These are phyloP conservation scores for Heteromormyrus szaboi DNA, from an alignment of 2,797 vertebrate genomes.

Conservation along the genomic window DNA sequence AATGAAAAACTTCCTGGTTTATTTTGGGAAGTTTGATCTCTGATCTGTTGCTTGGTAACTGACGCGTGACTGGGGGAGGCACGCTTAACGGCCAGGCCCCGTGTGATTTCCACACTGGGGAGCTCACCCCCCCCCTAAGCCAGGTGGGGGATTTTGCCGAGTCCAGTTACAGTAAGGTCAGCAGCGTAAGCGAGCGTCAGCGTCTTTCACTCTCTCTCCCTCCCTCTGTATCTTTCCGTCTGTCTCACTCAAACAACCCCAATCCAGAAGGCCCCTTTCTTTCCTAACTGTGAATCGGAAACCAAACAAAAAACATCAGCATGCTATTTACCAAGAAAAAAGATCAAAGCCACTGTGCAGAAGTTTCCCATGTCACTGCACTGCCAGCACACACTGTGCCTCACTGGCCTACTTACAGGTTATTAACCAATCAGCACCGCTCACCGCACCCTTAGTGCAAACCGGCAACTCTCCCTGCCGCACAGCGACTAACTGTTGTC, in stretches of 20 bases:
- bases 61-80: neutral
- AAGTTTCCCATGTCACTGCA: neutral
- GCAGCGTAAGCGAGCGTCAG: neutral
- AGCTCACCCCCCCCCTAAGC: no score
- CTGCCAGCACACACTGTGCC: neutral
- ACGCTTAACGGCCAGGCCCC: neutral
- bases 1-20: neutral
- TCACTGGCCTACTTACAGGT: neutral
- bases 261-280: neutral
- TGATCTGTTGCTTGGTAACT: neutral
- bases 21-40: neutral
- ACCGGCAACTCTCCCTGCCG: neutral
- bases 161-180: neutral
- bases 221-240: neutral
- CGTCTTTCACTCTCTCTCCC: neutral
- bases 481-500: neutral
- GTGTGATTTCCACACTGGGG: neutral
- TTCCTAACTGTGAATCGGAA: neutral
- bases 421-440: neutral
- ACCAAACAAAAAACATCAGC: neutral
- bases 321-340: neutral
- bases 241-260: neutral
- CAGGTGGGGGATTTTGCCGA: neutral
- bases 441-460: constrained; percentile 4
- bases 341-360: neutral